These are phyloP conservation scores for Drosophila gaucha DNA, from an alignment of 2,888 invertebrate species.

Conservation along the genomic window DNA sequence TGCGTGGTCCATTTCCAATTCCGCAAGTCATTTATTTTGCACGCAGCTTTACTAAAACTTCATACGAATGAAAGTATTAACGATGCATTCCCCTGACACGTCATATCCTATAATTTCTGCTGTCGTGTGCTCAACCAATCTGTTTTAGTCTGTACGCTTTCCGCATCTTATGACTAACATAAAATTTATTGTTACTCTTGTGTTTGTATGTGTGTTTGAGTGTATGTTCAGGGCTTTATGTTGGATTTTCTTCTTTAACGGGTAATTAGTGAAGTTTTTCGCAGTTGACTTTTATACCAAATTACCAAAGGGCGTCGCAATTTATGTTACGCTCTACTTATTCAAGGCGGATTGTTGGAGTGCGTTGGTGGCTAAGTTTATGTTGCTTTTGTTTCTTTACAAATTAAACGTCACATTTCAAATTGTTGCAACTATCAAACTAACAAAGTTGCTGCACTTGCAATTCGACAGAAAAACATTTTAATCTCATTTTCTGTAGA, in stretches of 20 bases:
- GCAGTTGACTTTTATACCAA: constrained; percentile 29
- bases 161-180: constrained; percentile 49
- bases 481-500: neutral
- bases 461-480: neutral
- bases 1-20: constrained; percentile 39
- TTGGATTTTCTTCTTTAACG: constrained; percentile 48
- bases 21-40: constrained; percentile 46
- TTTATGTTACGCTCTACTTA: constrained; percentile 7
- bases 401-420: constrained; percentile 6
- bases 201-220: constrained; percentile 1
- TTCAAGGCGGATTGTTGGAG: constrained; percentile 7
- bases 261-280: constrained; percentile 68
- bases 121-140: constrained; percentile 31
- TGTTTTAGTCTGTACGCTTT: constrained; percentile 7
- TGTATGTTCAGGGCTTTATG: constrained; percentile 23
- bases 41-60: constrained; percentile 34
- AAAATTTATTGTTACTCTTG: constrained; percentile 46
- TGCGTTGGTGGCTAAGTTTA: constrained; percentile 7
- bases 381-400: neutral
- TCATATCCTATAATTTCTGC: constrained; percentile 34
- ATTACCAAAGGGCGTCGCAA: constrained; percentile 4
- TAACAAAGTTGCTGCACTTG: constrained; percentile 1
- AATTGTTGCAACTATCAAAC: neutral
- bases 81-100: constrained; percentile 35
- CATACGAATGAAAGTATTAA: constrained; percentile 31